Evolutionary conservation across 2,113 vertebrate species (phyloP), one percentile per base, ranked within the genome.

Genomic region (Toxotes chatareus): DNA sequence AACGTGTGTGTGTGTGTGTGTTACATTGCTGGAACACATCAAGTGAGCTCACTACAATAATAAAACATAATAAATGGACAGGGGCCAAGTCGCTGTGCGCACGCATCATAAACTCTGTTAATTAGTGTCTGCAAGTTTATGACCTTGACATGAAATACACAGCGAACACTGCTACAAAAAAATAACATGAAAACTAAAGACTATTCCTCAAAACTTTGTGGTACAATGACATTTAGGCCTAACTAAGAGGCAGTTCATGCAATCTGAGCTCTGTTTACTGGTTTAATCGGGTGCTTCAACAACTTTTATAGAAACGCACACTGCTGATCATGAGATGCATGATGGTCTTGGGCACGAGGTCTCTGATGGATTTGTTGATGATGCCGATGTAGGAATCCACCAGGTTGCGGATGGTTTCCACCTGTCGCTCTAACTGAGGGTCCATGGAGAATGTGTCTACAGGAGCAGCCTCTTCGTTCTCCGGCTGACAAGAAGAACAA

Each of bases 251-350:
- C 12, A 40, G 40, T 63, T 60, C 13, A 63, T 49, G 27, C 27
- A 27, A 27, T 27, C 27, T 27, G 27, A 61, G 14, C 17, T 66
- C 27, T 46, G 23, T 65, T 64, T 10, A 19, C 55, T 68, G 36
- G 16, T 59, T 63, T 21, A 63, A 27, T 42, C 14, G 19, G 11
- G 32, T 27, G 19, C 23, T 1, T 44, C 42, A 27, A 53, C 27
- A 32, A 17, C 27, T 5, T 60, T 38, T 27, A 27, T 27, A 27
- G 27, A 27, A 21, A 95, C 97, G 96, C 93, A 99, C 98, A 0
- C 94, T 99, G 89, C 99, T 98, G 89, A 99, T 99, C 98, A 99
- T 99, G 90, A 99, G 96, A 93, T 99, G 97, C 98, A 99, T 99
- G 90, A 99, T 99, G 90, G 98, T 98, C 94, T 99, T 99, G 95